Evolutionary conservation across 1,140 invertebrate genomes (phyloP), one percentile per base, ranked within the genome.

Genomic region (Lordiphosa collinella): DNA sequence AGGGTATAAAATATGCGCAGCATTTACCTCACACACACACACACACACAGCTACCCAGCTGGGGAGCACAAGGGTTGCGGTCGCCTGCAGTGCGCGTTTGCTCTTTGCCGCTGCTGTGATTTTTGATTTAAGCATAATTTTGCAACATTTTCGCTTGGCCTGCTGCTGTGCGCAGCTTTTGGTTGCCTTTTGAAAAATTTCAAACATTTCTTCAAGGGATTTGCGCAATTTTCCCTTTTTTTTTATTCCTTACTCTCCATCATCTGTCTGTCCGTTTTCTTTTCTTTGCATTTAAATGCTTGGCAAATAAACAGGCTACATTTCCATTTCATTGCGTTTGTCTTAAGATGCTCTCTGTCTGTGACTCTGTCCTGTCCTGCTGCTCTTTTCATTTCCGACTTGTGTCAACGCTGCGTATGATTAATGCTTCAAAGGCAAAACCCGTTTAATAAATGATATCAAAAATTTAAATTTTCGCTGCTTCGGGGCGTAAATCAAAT

Each of bases 71-170:
- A 68, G 71, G 71, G 71, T 68, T 75, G 2, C 46, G 63, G 55
- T 47, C 56, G 65, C 66, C 66, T 61, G 66, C 66, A 69, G 66
- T 62, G 66, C 38, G 36, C 50, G 44, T 36, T 50, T 36, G 29
- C 31, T 14, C 16, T 25, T 67, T 67, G 64, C 63, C 63, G 50
- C 66, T 47, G 72, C 73, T 78, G 60, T 84, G 78, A 84, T 84
- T 84, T 84, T 84, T 84, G 78, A 84, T 84, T 84, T 84, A 84
- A 84, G 78, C 78, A 84, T 84, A 84, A 84, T 84, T 84, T 84
- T 48, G 78, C 78, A 73, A 72, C 58, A 59, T 52, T 66, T 64
- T 41, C 43, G 43, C 49, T 10, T 37, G 37, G 7, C 22, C 38
- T 44, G 51, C 38, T 44, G 51, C 64, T 48, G 60, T 50, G 50